Percentiles rank a stretch among this genome's conserved stretches.
These are phyloP conservation scores for Scolopax rusticola DNA, from an alignment of 2,797 vertebrate species.

Conservation along the genomic window DNA sequence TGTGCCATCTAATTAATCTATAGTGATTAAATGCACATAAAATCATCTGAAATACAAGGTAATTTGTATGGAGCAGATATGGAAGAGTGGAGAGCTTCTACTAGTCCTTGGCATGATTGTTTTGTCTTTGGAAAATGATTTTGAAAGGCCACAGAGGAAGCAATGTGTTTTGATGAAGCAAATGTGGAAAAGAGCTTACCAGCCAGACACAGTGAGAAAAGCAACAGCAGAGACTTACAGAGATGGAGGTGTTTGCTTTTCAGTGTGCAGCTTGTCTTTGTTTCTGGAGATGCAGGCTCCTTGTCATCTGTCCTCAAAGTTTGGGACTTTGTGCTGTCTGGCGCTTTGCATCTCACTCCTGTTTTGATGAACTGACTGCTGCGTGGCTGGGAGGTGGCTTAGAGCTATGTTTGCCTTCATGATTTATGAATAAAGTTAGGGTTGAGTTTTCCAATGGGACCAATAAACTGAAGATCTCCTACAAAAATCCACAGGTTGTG, in stretches of 20 bases:
- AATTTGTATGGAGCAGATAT: conserved; percentile 71
- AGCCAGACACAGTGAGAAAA: neutral
- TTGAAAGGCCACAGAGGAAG: conserved; percentile 60
- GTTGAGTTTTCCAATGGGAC: neutral
- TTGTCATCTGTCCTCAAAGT: neutral
- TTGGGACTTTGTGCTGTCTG: neutral
- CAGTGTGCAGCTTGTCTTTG: neutral
- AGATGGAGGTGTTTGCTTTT: neutral
- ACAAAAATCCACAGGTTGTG: neutral
- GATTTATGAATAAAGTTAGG: conserved; percentile 22
- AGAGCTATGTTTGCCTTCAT: conserved; percentile 30
- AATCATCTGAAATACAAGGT: conserved; percentile 76
- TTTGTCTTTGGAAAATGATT: conserved; percentile 76
- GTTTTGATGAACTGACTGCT: neutral
- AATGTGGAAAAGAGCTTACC: conserved; percentile 26
- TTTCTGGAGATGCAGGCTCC: neutral
- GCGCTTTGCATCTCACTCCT: neutral
- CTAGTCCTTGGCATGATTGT: conserved; percentile 55
- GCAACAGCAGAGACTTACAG: neutral
- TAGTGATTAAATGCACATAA: conserved; percentile 82
- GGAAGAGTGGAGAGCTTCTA: conserved; percentile 76
- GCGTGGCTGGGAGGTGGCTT: neutral
- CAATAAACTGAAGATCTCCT: neutral
- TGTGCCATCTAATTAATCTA: conserved; percentile 82
- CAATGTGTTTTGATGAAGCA: conserved; percentile 69